Base-by-base conservation (phyloP, 2,888 invertebrate genomes). In the Brachypterus glaber region DNA sequence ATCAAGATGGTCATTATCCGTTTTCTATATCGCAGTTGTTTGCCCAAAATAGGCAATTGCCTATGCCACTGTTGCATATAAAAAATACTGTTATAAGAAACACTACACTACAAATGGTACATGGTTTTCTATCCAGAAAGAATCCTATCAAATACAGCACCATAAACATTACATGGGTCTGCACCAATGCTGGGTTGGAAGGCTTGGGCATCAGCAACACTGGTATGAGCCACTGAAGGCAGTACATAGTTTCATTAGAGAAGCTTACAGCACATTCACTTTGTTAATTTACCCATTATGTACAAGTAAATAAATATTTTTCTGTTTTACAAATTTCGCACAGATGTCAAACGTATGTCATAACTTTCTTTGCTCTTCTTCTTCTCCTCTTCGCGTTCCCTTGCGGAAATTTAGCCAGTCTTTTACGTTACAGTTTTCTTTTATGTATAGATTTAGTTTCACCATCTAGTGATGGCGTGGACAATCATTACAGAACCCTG, bases 111-210 rank as follows among this genome's bases (percentile, higher is more conserved):
- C 97, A 98, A 48, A 96, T 91, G 33, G 93, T 93, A 66, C 97
- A 98, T 1, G 97, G 97, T 64, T 90, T 96, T 57, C 92, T 74
- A 62, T 96, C 95, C 55, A 98, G 72, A 66, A 97, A 96, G 70
- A 97, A 97, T 54, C 96, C 92, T 52, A 95, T 84, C 52, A 97
- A 69, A 68, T 97, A 97, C 36, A 97, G 73, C 48, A 91, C 85
- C 78, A 97, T 91, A 66, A 97, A 96, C 85, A 96, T 89, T 43
- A 93, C 91, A 67, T 95, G 92, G 37, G 95, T 95, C 64, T 95
- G 89, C 53, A 96, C 78, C 42, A 96, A 72, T 24, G 92, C 91
- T 56, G 96, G 95, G 70, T 97, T 96, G 47, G 93, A 80, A 39
- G 97, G 96, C 68, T 96, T 97, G 51, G 97, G 96, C 66, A 97